These are phyloP conservation scores for Leptodactylus fuscus DNA, from an alignment of 2,113 vertebrate species.

Conservation along the genomic window DNA sequence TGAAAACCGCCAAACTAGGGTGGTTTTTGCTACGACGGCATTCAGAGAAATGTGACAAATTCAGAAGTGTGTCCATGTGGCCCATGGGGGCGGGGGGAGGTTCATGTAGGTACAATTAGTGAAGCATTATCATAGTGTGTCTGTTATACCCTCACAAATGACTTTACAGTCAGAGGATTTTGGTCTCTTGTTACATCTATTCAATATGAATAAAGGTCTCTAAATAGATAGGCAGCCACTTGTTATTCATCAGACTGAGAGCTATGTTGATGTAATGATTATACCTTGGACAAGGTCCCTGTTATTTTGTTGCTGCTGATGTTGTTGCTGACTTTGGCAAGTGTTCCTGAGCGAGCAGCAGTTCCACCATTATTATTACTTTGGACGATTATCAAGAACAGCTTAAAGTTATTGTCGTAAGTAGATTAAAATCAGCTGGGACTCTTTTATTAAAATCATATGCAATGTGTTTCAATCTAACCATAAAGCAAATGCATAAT, in stretches of 20 bases:
- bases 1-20: too few relatives aligned
- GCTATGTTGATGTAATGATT: slow-evolving; percentile 25
- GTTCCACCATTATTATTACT: slow-evolving; percentile 36
- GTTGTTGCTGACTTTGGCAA: slow-evolving; percentile 36
- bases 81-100: too few relatives aligned
- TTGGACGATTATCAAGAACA: slow-evolving; percentile 25
- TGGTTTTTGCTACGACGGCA: too few relatives aligned
- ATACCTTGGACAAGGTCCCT: slow-evolving; percentile 31
- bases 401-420: slow-evolving; percentile 39
- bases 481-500: background rate
- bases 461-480: slow-evolving; percentile 11
- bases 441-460: slow-evolving; percentile 31
- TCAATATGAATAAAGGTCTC: background rate
- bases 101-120: too few relatives aligned
- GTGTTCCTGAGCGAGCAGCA: slow-evolving; percentile 1
- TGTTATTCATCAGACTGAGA: background rate
- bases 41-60: too few relatives aligned
- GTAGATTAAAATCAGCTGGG: slow-evolving; percentile 37
- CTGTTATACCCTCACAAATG: background rate
- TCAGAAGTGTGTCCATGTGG: too few relatives aligned
- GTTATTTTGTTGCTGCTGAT: slow-evolving; percentile 38
- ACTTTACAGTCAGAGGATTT: background rate
- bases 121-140: background rate
- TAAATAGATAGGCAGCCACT: background rate
- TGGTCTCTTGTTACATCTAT: background rate